Conservation (phyloP, 2,797 vertebrate genomes). For the Liparis tanakae region DNA sequence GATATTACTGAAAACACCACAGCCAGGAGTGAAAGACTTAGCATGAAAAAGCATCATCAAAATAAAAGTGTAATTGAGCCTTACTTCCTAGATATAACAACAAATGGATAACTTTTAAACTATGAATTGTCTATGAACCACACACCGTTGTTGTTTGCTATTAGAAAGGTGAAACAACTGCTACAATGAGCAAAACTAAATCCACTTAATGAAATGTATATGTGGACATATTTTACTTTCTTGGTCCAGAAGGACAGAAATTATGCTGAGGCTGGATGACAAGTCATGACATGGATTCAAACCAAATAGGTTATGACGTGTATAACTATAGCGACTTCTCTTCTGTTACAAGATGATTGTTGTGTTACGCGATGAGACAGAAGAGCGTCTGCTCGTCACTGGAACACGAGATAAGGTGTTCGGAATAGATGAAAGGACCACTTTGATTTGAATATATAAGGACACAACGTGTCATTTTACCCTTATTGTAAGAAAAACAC, state of each 20-base stretch:
- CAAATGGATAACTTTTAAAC: neutral
- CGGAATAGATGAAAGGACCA: neutral
- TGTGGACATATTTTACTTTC: neutral
- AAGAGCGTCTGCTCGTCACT: constrained; percentile 4
- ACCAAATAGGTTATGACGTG: neutral
- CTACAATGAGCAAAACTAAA: neutral
- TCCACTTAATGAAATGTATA: neutral
- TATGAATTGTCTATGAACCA: neutral
- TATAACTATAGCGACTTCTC: neutral
- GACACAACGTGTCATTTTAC: neutral
- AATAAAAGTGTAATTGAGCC: constrained; percentile 4
- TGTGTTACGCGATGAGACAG: neutral
- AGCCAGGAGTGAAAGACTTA: neutral
- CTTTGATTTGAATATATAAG: neutral
- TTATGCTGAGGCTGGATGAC: neutral
- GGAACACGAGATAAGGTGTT: neutral
- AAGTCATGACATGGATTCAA: constrained; percentile 20
- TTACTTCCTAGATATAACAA: neutral
- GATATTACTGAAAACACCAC: neutral
- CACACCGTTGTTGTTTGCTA: neutral
- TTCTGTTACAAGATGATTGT: neutral
- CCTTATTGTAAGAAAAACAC: neutral
- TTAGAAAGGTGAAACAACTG: neutral
- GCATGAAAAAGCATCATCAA: neutral
- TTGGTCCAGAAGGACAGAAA: neutral